These are phyloP conservation scores for Aphrocallistes beatrix DNA, from an alignment of 37 sponge, comb jelly and placozoan genomes.

Conservation along the genomic window DNA sequence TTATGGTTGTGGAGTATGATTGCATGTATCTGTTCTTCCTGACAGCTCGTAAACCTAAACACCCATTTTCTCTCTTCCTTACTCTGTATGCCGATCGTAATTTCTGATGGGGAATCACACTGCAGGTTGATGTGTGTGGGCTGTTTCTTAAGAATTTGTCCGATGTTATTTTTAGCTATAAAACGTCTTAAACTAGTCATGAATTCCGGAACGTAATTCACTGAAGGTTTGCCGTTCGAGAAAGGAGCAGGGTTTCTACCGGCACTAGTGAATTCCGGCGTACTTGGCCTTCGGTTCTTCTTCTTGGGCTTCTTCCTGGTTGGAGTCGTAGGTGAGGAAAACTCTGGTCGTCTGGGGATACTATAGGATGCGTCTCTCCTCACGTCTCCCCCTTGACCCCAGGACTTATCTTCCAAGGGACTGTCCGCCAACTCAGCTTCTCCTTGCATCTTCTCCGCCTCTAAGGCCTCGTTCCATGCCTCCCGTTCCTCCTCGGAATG, in stretches of 20 bases:
- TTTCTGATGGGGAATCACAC: neutral
- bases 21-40: neutral
- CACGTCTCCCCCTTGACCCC: neutral
- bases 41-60: neutral
- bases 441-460: neutral
- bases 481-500: neutral
- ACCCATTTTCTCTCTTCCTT: neutral
- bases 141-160: neutral
- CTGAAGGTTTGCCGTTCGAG: neutral
- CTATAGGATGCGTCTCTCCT: neutral
- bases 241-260: neutral
- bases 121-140: neutral
- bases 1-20: neutral
- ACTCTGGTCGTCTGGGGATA: neutral
- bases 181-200: neutral
- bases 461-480: neutral
- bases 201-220: neutral
- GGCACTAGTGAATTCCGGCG: neutral
- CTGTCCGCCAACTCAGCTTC: neutral
- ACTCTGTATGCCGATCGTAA: neutral
- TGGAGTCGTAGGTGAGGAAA: neutral
- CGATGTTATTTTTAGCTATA: neutral
- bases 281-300: neutral
- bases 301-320: neutral
- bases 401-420: neutral